Conservation (phyloP, 2,113 vertebrate species). For the Nycticorax nycticorax region DNA sequence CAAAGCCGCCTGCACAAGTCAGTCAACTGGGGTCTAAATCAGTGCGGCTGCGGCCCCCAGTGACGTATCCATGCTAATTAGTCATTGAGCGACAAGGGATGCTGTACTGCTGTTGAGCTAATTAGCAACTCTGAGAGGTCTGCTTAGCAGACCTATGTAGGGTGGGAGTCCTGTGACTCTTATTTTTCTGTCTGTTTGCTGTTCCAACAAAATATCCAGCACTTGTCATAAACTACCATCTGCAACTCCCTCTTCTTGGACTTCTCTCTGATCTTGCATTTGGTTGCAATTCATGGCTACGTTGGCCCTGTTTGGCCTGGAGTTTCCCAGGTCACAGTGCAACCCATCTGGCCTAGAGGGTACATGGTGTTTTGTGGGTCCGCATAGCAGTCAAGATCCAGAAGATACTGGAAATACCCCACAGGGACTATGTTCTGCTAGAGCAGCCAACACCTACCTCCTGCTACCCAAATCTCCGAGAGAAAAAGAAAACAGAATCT, state of each 20-base stretch:
- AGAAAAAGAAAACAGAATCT: background rate
- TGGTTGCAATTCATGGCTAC: background rate
- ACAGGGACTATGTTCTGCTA: background rate
- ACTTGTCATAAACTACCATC: background rate
- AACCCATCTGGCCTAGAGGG: background rate
- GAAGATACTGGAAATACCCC: background rate
- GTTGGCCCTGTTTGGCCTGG: background rate
- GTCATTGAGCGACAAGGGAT: background rate
- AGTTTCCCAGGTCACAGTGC: background rate
- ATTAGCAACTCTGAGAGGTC: background rate
- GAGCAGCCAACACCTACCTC: background rate
- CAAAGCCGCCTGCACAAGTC: background rate
- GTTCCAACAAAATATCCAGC: background rate
- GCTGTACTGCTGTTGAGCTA: background rate
- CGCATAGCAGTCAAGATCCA: fast-evolving
- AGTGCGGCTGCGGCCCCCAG: fast-evolving
- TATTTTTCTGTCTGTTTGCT: background rate
- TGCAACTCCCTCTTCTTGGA: background rate
- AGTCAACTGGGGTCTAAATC: background rate
- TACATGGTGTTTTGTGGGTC: background rate
- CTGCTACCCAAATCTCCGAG: background rate
- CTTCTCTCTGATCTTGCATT: background rate
- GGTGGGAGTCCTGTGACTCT: background rate
- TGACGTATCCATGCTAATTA: background rate
- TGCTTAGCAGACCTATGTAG: background rate